phyloP scores from a whole-genome alignment of 2,888 invertebrate genomes.

The Ichneumoninae sp. region DNA sequence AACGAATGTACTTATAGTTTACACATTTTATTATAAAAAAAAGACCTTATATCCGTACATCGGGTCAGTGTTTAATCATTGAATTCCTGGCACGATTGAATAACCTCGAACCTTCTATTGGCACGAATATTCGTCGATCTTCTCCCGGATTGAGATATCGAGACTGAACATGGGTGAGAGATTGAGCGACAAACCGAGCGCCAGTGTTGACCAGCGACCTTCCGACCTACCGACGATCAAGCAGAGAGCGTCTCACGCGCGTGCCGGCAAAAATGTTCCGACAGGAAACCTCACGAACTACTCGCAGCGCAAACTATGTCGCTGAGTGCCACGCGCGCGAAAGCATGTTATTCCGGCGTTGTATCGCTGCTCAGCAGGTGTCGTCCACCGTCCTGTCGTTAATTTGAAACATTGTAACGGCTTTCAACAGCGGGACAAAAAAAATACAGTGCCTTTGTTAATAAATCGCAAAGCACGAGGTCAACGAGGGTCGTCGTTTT shows the following conservation, averaged over 20 bases:
- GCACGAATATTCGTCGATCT: background rate
- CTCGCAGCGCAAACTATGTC: background rate
- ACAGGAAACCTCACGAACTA: background rate
- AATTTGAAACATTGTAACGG: constrained; percentile 58
- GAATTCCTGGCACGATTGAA: too few species aligned
- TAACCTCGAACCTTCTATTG: too few species aligned
- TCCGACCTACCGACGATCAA: background rate
- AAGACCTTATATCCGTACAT: too few species aligned
- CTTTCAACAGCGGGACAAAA: constrained; percentile 30
- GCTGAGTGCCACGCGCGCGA: constrained; percentile 22
- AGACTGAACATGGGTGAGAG: background rate
- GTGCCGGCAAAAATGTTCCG: background rate
- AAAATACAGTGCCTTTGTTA: background rate
- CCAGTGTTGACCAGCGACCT: background rate
- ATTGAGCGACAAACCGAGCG: background rate
- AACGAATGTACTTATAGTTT: background rate
- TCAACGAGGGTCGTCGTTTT: background rate
- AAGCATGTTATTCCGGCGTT: background rate
- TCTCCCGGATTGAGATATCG: background rate
- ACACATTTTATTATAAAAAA: too few species aligned
- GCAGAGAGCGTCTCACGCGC: background rate
- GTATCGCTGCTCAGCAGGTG: constrained; percentile 38
- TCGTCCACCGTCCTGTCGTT: constrained; percentile 29
- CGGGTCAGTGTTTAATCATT: too few species aligned
- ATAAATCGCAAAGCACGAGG: background rate